Evolutionary conservation across 2,888 invertebrate genomes (phyloP).

Genomic region (Galeopsomyia nigrocyanea): DNA sequence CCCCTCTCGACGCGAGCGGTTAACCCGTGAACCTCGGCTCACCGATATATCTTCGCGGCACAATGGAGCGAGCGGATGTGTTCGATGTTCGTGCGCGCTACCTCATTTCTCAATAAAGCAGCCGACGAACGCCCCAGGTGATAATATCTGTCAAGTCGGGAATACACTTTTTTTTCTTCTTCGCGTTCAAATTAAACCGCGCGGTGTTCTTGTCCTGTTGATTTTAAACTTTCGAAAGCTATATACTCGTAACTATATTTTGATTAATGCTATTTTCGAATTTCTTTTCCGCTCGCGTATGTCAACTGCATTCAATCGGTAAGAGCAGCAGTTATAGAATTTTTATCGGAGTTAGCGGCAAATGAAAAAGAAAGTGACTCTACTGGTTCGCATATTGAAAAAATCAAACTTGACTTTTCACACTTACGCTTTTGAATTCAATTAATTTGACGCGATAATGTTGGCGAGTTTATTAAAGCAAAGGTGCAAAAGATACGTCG

Average conservation of each 20-base stretch:
- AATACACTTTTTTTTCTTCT: slow-evolving; percentile 27
- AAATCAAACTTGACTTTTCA: slow-evolving; percentile 1
- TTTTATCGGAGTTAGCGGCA: too few relatives aligned
- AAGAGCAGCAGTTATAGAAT: too few relatives aligned
- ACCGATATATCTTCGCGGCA: slow-evolving; percentile 64
- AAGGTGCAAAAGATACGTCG: neutral
- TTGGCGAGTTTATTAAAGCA: slow-evolving; percentile 31
- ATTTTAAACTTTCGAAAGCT: slow-evolving; percentile 10
- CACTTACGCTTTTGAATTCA: slow-evolving; percentile 20
- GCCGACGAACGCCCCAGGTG: slow-evolving; percentile 25
- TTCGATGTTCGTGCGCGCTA: slow-evolving; percentile 3
- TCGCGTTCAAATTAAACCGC: slow-evolving; percentile 21
- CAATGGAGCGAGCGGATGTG: slow-evolving; percentile 52
- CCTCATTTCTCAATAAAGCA: slow-evolving; percentile 35
- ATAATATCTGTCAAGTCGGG: slow-evolving; percentile 43
- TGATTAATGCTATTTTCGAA: neutral
- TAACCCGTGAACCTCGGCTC: slow-evolving; percentile 64
- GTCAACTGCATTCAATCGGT: too few relatives aligned
- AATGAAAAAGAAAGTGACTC: too few relatives aligned
- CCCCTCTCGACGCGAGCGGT: slow-evolving; percentile 62
- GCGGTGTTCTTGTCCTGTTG: slow-evolving; percentile 16
- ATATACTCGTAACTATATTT: slow-evolving; percentile 3
- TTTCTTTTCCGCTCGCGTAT: too few relatives aligned
- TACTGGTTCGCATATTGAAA: neutral
- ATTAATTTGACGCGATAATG: slow-evolving; percentile 33